These are phyloP conservation scores for Oncorhynchus clarkii DNA, from an alignment of 2,113 vertebrate genomes.

Conservation along the genomic window DNA sequence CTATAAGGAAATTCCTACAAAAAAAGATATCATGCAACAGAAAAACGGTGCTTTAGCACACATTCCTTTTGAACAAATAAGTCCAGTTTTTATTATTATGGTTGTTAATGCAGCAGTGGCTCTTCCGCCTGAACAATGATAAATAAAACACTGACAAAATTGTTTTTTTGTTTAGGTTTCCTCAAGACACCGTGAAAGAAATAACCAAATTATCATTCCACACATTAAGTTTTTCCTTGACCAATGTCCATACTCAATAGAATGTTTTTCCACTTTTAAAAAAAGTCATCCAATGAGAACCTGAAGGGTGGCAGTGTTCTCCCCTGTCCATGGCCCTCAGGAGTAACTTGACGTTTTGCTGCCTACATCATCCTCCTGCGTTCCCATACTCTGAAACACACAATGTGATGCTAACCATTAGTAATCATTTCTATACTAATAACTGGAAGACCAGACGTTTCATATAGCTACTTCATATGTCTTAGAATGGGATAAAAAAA, in stretches of 20 bases:
- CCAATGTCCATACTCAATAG: slow-evolving; percentile 74
- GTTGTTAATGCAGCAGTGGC: slow-evolving; percentile 72
- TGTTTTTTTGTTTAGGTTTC: slow-evolving; percentile 44
- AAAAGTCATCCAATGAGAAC: slow-evolving; percentile 64
- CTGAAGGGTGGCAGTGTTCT: slow-evolving; percentile 54
- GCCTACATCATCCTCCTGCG: slow-evolving; percentile 97
- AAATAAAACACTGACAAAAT: slow-evolving; percentile 81
- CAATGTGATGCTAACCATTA: background rate
- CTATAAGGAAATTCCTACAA: slow-evolving; percentile 72
- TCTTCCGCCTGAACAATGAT: slow-evolving; percentile 75
- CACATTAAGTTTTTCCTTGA: slow-evolving; percentile 72
- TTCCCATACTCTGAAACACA: slow-evolving; percentile 92
- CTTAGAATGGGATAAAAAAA: background rate
- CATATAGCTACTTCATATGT: background rate
- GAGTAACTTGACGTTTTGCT: slow-evolving; percentile 99
- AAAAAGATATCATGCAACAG: slow-evolving; percentile 53
- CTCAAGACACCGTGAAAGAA: slow-evolving; percentile 69
- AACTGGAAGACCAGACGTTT: background rate
- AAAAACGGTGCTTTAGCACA: slow-evolving; percentile 34
- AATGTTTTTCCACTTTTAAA: slow-evolving; percentile 67
- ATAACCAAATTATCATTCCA: slow-evolving; percentile 71
- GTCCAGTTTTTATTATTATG: slow-evolving; percentile 74
- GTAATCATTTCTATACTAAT: no score
- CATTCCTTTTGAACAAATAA: slow-evolving; percentile 69
- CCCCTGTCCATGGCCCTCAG: slow-evolving; percentile 74